Percentiles rank a stretch among this genome's conserved stretches.
These are phyloP conservation scores for Coreoperca whiteheadi DNA, from an alignment of 2,113 vertebrate genomes.

Conservation along the genomic window DNA sequence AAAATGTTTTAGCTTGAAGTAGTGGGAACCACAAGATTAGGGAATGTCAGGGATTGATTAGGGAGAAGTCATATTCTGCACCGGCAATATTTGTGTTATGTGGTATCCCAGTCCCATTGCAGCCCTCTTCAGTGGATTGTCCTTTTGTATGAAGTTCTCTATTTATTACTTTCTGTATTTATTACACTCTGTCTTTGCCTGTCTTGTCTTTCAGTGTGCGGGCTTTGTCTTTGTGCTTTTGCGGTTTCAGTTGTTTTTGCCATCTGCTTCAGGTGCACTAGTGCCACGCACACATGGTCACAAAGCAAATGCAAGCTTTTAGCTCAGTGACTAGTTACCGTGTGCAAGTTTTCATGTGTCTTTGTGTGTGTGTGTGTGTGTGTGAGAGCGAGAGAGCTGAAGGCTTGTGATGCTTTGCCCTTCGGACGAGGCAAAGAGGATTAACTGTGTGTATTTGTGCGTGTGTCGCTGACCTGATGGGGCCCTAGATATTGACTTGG, in stretches of 20 bases:
- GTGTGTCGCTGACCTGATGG: constrained; percentile 35
- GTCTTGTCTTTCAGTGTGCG: background rate
- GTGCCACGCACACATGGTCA: constrained; percentile 12
- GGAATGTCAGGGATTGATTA: too few relatives aligned
- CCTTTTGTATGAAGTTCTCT: background rate
- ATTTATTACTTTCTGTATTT: background rate
- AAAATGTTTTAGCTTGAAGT: background rate
- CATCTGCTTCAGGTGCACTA: constrained; percentile 24
- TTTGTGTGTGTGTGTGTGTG: background rate
- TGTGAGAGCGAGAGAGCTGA: background rate
- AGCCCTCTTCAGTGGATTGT: background rate
- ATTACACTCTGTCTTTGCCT: background rate
- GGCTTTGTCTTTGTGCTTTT: background rate
- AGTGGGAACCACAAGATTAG: background rate
- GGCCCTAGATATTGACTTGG: constrained; percentile 38
- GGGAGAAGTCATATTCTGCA: background rate
- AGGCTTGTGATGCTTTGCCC: constrained; percentile 30
- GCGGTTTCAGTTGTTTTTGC: constrained; percentile 2
- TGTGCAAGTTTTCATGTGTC: background rate
- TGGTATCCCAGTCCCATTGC: background rate
- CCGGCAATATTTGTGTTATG: background rate
- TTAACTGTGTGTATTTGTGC: constrained; percentile 30
- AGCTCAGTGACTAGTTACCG: constrained; percentile 1
- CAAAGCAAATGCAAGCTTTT: constrained; percentile 20
- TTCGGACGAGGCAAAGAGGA: constrained; percentile 16